Base-by-base conservation (phyloP, 2,797 vertebrate genomes). In the Eulemur coronatus region DNA sequence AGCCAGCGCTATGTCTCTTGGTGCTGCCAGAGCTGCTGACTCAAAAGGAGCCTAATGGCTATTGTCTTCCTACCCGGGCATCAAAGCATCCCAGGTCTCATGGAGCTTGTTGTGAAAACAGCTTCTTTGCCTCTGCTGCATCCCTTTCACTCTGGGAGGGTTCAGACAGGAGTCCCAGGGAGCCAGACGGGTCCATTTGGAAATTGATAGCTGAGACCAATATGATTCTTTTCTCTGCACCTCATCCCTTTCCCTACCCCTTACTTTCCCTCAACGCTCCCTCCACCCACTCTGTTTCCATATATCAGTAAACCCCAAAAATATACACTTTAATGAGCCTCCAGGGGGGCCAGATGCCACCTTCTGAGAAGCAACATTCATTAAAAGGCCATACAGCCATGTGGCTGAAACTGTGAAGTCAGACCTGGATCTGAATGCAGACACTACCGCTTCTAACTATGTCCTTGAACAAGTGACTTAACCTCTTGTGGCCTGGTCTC, bases 381-480 rank as follows among this genome's bases (percentile, higher is more conserved):
- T 38, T 57, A 80, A 78, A 61, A 41, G 41, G 7, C 52, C 63
- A 18, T 11, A 20, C 12, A 86, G 52, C 38, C 41, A 81, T 11
- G 46, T 67, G 50, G 84, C 7, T 91, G 41, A 91, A 85, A 43
- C 46, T 55, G 3, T 63, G 65, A 65, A 73, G 65, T 80, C 69
- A 80, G 28, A 75, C 57, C 30, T n/a, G 35, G 41, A 73, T 91
- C 24, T 46, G 50, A 93, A 78, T 57, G 67, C 55, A 94, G 70
- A 38, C 50, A 78, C 87, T 48, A 10, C 67, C 24, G 28, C 59
- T 84, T 87, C 57, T 80, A 84, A 61, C 38, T 52, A 0, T 18
- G 38, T 79, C 69, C 50, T 95, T 84, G 88, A 84, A 84, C 75
- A 91, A 86, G 59, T 72, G 50, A 76, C 70, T 88, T 90, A 46